These are phyloP conservation scores for Sinella curviseta DNA, from an alignment of 1,140 invertebrate species.

Conservation along the genomic window DNA sequence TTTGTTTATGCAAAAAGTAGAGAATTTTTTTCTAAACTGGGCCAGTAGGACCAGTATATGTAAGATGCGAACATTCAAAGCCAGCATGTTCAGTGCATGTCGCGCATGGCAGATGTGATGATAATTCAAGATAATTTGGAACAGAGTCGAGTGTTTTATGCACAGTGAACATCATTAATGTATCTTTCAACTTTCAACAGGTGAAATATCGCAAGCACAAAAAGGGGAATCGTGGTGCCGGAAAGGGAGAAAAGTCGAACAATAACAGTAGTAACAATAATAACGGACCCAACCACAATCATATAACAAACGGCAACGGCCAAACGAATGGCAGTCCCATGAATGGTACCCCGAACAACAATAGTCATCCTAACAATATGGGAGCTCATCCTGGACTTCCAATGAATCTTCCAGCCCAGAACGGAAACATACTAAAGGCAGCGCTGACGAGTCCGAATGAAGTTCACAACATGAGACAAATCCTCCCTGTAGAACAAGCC, in stretches of 20 bases:
- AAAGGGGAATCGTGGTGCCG: constrained; percentile 59
- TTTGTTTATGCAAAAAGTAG: not conserved
- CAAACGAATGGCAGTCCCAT: constrained; percentile 54
- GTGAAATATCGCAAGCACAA: constrained; percentile 98
- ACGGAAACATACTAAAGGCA: constrained; percentile 87
- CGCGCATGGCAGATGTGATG: too few species aligned
- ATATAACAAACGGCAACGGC: not conserved
- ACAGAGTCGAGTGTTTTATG: too few species aligned
- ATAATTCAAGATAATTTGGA: too few species aligned
- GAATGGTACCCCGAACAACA: constrained; percentile 48
- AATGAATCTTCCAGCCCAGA: constrained; percentile 39
- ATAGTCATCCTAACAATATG: constrained; percentile 55
- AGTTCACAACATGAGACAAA: constrained; percentile 76
- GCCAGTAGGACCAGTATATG: constrained; percentile 14
- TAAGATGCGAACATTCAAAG: too few species aligned
- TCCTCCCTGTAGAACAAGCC: constrained; percentile 76
- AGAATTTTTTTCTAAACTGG: not conserved
- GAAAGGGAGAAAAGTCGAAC: constrained; percentile 32
- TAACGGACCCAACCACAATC: constrained; percentile 54
- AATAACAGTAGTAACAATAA: constrained; percentile 33
- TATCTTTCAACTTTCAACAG: constrained; percentile 54
- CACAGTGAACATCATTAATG: too few species aligned
- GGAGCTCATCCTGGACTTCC: constrained; percentile 40
- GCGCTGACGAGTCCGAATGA: constrained; percentile 90
- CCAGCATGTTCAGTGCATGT: not conserved